A percentile compares a stretch with the other conserved stretches of the same genome.
Evolutionary conservation across 2,888 invertebrate genomes (phyloP).

Genomic region (Nomada ferruginata): DNA sequence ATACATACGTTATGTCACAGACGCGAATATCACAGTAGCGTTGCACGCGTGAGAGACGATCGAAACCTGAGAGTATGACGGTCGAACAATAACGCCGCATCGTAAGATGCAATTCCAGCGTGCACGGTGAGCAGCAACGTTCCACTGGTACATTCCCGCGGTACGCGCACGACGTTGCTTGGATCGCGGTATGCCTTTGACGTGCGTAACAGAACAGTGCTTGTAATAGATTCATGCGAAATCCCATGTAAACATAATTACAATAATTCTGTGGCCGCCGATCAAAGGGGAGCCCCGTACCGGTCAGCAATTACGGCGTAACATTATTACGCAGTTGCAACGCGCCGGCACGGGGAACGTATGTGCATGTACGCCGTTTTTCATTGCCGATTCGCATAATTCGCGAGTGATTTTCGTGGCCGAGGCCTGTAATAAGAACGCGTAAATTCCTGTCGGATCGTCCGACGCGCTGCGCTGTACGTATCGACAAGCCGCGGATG

Average conservation of each 20-base stretch:
- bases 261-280: constrained; percentile 60
- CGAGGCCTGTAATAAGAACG: constrained; percentile 31
- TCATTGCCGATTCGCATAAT: constrained; percentile 36
- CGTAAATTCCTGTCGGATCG: constrained; percentile 13
- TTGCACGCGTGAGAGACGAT: not conserved
- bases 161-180: constrained; percentile 51
- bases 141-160: constrained; percentile 59
- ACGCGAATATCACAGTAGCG: too few species aligned
- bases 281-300: constrained; percentile 51
- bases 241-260: constrained; percentile 68
- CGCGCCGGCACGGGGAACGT: constrained; percentile 7
- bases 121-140: constrained; percentile 26
- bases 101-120: constrained; percentile 48
- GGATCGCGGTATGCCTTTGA: constrained; percentile 69
- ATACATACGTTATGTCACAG: not conserved
- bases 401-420: constrained; percentile 3
- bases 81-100: constrained; percentile 20
- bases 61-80: constrained; percentile 7
- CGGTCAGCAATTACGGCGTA: constrained; percentile 39
- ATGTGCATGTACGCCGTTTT: constrained; percentile 12
- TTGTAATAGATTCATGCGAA: constrained; percentile 61
- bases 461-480: too few species aligned
- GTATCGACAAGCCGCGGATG: not conserved
- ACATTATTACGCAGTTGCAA: constrained; percentile 44
- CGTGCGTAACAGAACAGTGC: constrained; percentile 57